Base-by-base conservation (phyloP, 2,888 invertebrate species). In the Harmothoe impar region DNA sequence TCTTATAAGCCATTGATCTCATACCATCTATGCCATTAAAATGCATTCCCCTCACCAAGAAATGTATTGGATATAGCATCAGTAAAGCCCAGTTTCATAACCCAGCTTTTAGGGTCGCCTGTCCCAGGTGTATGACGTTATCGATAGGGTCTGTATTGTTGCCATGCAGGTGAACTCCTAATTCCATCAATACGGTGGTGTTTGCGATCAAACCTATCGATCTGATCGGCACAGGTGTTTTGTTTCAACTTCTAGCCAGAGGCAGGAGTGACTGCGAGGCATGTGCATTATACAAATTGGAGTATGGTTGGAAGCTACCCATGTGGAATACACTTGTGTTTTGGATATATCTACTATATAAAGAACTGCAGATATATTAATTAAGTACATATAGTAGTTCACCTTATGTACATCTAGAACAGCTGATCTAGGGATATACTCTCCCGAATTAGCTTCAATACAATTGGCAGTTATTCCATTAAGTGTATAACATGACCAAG, bases 121-220 rank as follows among this genome's bases (percentile, higher is more conserved):
- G 1, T 15, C 62, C 3, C 10, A 15, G 54, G 54, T n/a, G n/a
- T n/a, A n/a, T n/a, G n/a, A n/a, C n/a, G 62, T n/a, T 3, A n/a
- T 62, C 62, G 62, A 62, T 62, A 15, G 0, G n/a, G 62, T 5
- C 20, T n/a, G 62, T 62, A 62, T 62, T 62, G 62, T 62, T 62
- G 62, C 62, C 62, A n/a, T n/a, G n/a, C 62, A 62, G 62, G 72
- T 72, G 72, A 29, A 72, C 72, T 29, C 72, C 72, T 72, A 72
- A 72, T 72, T 15, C 72, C 25, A 72, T 72, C 72, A 29, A 72
- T 72, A 72, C 72, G 0, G 29, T 25, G 20, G 72, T 72, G 72
- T 72, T 29, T 29, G 72, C 31, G 72, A 72, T 72, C 72, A 72
- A 29, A 72, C 29, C 29, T 72, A 72, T 72, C 72, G 72, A 72